Evolutionary conservation across 2,888 invertebrate genomes (phyloP).

Genomic region (Cheilosia vulpina): DNA sequence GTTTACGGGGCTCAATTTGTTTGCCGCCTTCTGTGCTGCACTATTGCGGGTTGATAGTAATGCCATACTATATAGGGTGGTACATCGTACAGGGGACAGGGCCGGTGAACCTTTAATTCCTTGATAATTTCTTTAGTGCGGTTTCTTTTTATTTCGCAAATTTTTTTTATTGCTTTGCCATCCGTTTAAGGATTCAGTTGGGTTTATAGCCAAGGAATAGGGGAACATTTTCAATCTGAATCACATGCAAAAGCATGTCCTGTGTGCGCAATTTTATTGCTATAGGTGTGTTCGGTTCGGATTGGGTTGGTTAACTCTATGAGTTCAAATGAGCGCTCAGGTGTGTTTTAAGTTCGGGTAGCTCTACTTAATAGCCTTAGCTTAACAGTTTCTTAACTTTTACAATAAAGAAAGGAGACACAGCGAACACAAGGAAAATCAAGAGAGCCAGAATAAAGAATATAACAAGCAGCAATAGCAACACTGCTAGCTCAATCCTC

Average conservation of each 20-base stretch:
- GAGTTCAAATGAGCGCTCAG: constrained; percentile 39
- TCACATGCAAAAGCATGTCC: constrained; percentile 68
- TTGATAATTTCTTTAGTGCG: constrained; percentile 53
- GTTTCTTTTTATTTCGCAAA: not conserved
- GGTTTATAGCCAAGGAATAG: constrained; percentile 16
- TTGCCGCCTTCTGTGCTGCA: constrained; percentile 3
- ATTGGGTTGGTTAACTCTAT: constrained; percentile 37
- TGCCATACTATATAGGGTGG: no score
- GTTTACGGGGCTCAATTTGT: constrained; percentile 47
- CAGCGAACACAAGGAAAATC: not conserved
- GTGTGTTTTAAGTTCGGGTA: constrained; percentile 48
- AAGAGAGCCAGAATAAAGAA: not conserved
- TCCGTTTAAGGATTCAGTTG: not conserved
- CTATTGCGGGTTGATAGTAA: no score
- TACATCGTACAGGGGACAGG: constrained; percentile 2
- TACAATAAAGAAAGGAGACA: constrained; percentile 21
- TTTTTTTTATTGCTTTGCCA: constrained; percentile 12
- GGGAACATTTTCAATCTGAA: constrained; percentile 54
- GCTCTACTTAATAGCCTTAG: constrained; percentile 57
- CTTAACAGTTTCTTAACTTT: constrained; percentile 55
- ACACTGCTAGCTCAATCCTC: constrained; percentile 41
- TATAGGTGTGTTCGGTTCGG: constrained; percentile 1
- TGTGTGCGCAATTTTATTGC: constrained; percentile 42
- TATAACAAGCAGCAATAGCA: not conserved
- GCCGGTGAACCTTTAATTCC: constrained; percentile 58